Conservation (phyloP, 2,113 vertebrate genomes). For the Sarotherodon lohbergeri region DNA sequence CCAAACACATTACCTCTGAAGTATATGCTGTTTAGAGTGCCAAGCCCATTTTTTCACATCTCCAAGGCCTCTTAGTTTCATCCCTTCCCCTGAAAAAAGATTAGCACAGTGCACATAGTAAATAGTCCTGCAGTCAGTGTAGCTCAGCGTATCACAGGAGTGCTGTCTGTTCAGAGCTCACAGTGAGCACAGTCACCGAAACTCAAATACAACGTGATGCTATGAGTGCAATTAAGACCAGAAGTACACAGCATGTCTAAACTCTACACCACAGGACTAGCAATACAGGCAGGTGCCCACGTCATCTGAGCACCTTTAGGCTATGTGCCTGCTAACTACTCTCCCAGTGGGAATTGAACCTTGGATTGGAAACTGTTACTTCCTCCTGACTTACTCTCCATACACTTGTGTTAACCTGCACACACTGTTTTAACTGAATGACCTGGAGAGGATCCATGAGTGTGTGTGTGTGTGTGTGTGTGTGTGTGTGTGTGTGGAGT, state of each 20-base stretch:
- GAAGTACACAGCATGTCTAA: neutral
- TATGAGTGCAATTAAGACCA: neutral
- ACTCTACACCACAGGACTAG: neutral
- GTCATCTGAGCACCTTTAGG: neutral
- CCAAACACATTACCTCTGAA: slow-evolving; percentile 66
- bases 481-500: neutral
- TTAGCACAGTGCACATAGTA: slow-evolving; percentile 22
- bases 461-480: neutral
- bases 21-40: slow-evolving; percentile 46
- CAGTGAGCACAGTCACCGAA: neutral
- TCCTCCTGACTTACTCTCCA: slow-evolving; percentile 16
- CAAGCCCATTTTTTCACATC: slow-evolving; percentile 47
- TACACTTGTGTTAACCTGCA: slow-evolving; percentile 20
- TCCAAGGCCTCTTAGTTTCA: slow-evolving; percentile 31
- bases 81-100: slow-evolving; percentile 6
- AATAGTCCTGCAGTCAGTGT: slow-evolving; percentile 26
- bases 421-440: slow-evolving; percentile 33
- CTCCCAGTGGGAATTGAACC: slow-evolving; percentile 9
- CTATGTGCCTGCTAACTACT: neutral
- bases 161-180: slow-evolving; percentile 15
- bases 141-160: slow-evolving; percentile 39
- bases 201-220: neutral
- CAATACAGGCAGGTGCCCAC: neutral
- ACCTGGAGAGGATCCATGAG: neutral
- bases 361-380: slow-evolving; percentile 7